A percentile compares a stretch with the other conserved stretches of the same genome.
These are phyloP conservation scores for Prosopocoilus inquinatus DNA, from an alignment of 2,888 invertebrate genomes.

Conservation along the genomic window DNA sequence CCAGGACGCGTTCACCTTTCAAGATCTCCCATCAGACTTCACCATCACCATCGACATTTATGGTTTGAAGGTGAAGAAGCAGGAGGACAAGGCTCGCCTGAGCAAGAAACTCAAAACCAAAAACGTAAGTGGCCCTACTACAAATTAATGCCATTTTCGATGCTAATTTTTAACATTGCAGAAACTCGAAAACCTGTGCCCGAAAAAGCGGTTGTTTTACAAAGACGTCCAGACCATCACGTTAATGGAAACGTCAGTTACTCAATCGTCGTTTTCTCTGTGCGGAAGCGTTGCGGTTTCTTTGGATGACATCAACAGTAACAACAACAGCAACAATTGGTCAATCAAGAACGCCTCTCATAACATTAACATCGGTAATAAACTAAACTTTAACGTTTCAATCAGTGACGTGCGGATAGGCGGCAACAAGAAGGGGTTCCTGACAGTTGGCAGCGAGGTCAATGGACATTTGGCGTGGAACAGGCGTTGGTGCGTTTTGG, in stretches of 20 bases:
- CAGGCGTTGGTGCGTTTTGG: conserved; percentile 56
- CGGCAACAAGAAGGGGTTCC: conserved; percentile 49
- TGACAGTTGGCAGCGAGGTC: conserved; percentile 52
- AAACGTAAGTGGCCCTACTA: no score
- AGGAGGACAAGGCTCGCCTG: conserved; percentile 39
- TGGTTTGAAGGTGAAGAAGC: conserved; percentile 29
- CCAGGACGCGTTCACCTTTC: conserved; percentile 39
- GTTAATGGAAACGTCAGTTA: conserved; percentile 8
- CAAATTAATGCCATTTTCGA: not conserved
- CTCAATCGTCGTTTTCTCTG: not conserved
- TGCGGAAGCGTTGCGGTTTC: not conserved
- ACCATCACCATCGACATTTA: conserved; percentile 52
- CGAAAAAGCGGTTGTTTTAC: conserved; percentile 13
- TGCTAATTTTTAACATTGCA: conserved; percentile 10
- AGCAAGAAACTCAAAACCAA: conserved; percentile 25
- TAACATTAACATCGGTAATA: conserved; percentile 34
- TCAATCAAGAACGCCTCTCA: conserved; percentile 23
- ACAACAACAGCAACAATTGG: conserved; percentile 7
- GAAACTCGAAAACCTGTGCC: conserved; percentile 2
- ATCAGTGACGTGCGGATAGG: conserved; percentile 34
- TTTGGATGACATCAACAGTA: conserved; percentile 9
- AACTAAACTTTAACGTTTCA: conserved; percentile 24
- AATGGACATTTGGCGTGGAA: conserved; percentile 53
- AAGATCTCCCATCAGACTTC: conserved; percentile 43
- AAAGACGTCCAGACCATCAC: conserved; percentile 20